A percentile compares a stretch with the other conserved stretches of the same genome.
Conservation (phyloP, 2,797 vertebrate genomes). For the Lacerta agilis region DNA sequence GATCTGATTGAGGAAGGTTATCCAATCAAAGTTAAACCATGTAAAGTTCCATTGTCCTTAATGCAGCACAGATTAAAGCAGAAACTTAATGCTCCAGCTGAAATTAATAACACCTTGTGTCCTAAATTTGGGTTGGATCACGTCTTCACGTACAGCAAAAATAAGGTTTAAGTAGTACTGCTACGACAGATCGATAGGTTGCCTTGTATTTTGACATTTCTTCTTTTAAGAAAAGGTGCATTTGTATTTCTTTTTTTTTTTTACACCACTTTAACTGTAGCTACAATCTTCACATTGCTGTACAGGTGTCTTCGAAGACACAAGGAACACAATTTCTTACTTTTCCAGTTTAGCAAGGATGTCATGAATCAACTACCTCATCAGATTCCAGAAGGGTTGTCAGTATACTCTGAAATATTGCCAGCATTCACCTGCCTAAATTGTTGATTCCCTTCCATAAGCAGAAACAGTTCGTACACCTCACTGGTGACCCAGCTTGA, state of each 20-base stretch:
- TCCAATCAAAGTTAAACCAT: not conserved
- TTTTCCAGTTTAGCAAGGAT: conserved; percentile 77
- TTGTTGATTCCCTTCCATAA: too few relatives aligned
- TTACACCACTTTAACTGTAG: not conserved
- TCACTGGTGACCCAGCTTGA: too few relatives aligned
- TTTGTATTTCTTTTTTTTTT: conserved; percentile 1
- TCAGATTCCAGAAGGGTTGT: conserved; percentile 61
- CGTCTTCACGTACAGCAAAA: not conserved
- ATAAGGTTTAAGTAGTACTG: not conserved
- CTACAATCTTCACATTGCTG: conserved; percentile 20
- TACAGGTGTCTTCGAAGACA: conserved; percentile 68
- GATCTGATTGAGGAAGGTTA: too few relatives aligned
- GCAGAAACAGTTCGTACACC: too few relatives aligned
- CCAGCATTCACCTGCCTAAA: too few relatives aligned
- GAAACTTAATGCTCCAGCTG: not conserved
- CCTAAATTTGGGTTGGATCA: not conserved
- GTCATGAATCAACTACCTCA: conserved; percentile 64
- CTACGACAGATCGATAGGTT: not conserved
- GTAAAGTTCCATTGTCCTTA: not conserved
- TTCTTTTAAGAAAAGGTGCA: not conserved
- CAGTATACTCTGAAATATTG: conserved; percentile 10
- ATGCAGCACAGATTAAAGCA: not conserved
- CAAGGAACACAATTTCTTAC: conserved; percentile 69
- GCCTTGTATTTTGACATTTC: not conserved
- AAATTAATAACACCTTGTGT: not conserved